phyloP scores from a whole-genome alignment of 23 tunicate genomes.

The Ciona savignyi region DNA sequence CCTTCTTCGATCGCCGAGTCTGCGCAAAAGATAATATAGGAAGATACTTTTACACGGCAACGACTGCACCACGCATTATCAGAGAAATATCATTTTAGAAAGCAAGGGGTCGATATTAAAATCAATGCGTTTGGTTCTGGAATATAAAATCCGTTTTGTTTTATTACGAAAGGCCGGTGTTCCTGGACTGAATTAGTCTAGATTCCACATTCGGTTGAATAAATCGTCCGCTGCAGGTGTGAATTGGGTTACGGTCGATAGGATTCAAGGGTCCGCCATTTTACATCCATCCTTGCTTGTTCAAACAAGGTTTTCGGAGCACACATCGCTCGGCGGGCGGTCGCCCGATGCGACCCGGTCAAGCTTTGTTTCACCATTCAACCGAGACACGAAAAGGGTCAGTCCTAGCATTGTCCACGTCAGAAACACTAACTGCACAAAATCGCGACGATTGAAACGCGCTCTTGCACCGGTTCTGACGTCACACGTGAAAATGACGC shows the following conservation, averaged over 20 bases:
- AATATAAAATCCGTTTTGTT: not conserved
- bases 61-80: not conserved
- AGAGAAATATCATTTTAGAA: not conserved
- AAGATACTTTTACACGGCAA: not conserved
- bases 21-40: not conserved
- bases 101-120: not conserved
- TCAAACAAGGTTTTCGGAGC: not conserved
- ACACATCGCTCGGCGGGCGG: not conserved
- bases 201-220: not conserved
- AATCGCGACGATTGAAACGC: conserved; percentile 1
- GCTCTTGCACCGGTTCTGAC: conserved; percentile 1
- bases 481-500: not conserved
- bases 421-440: conserved; percentile 3
- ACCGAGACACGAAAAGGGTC: conserved; percentile 3
- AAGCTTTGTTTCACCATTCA: conserved; percentile 9
- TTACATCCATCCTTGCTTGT: not conserved
- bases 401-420: conserved; percentile 15
- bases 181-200: not conserved
- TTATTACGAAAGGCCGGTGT: not conserved
- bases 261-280: conserved; percentile 12
- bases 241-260: not conserved
- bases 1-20: conserved; percentile 6
- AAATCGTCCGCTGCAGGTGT: not conserved
- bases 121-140: not conserved
- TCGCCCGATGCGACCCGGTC: conserved; percentile 18